Conservation (phyloP, 2,888 invertebrate genomes). For the Lordiphosa andalusiaca region DNA sequence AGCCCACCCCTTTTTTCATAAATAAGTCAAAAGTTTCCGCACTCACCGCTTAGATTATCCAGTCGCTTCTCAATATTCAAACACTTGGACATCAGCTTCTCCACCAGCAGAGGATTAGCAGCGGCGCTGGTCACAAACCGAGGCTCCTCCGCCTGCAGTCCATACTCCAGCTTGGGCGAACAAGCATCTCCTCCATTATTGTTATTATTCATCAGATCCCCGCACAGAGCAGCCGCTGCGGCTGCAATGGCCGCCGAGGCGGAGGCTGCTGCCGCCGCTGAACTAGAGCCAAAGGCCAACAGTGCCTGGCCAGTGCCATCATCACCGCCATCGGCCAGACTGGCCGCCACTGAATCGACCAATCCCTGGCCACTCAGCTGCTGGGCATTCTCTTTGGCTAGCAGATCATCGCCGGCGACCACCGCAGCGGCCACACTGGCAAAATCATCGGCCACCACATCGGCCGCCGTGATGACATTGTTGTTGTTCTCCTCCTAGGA, state of each 20-base stretch:
- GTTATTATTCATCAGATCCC: conserved; percentile 62
- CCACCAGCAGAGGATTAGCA: conserved; percentile 92
- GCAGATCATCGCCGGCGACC: conserved; percentile 63
- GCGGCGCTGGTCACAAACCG: conserved; percentile 82
- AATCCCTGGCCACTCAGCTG: conserved; percentile 54
- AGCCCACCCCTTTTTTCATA: no score
- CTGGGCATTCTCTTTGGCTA: conserved; percentile 70
- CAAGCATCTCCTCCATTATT: conserved; percentile 36
- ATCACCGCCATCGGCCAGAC: conserved; percentile 47
- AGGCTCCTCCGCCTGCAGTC: conserved; percentile 49
- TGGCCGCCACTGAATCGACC: conserved; percentile 62
- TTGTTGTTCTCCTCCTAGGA: conserved; percentile 81
- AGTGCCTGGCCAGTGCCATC: conserved; percentile 34
- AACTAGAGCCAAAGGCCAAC: conserved; percentile 52
- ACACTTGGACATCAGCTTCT: conserved; percentile 86
- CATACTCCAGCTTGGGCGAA: conserved; percentile 37
- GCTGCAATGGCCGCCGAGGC: conserved; percentile 29
- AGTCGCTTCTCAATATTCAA: conserved; percentile 60
- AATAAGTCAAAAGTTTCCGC: neutral
- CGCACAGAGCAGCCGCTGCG: conserved; percentile 45
- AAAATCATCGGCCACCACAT: conserved; percentile 46
- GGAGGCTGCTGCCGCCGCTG: conserved; percentile 55
- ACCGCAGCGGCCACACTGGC: conserved; percentile 63
- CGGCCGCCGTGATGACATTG: conserved; percentile 58
- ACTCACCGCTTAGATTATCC: conserved; percentile 75